These are phyloP conservation scores for Palloptera scutellata DNA, from an alignment of 2,888 invertebrate genomes.

Conservation along the genomic window DNA sequence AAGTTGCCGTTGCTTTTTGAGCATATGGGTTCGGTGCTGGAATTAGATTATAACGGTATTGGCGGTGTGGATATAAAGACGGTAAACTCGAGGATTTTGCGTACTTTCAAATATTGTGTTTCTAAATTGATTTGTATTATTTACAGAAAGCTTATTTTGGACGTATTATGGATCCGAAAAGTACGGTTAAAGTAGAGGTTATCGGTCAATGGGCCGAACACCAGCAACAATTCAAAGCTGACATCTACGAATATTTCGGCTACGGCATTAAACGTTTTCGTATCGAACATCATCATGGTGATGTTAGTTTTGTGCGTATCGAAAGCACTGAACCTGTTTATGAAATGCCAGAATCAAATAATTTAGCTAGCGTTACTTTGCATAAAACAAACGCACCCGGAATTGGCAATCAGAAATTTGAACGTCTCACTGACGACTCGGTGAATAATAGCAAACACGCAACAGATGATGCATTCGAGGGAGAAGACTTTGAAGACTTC, in stretches of 20 bases:
- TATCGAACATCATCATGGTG: conserved; percentile 44
- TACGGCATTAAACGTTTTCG: conserved; percentile 50
- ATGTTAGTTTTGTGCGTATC: conserved; percentile 50
- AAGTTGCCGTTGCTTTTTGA: conserved; percentile 53
- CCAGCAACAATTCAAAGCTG: conserved; percentile 51
- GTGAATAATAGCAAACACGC: conserved; percentile 28
- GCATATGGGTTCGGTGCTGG: conserved; percentile 51
- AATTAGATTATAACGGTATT: conserved; percentile 50
- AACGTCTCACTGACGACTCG: conserved; percentile 29
- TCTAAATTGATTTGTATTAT: background rate
- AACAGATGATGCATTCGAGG: conserved; percentile 34
- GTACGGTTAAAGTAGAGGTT: conserved; percentile 53
- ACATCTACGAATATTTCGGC: conserved; percentile 57
- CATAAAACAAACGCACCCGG: conserved; percentile 29
- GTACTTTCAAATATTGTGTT: background rate
- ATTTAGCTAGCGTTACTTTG: conserved; percentile 43
- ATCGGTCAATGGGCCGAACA: conserved; percentile 59
- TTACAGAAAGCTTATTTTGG: conserved; percentile 54
- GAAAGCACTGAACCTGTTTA: conserved; percentile 56
- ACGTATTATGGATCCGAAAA: conserved; percentile 53
- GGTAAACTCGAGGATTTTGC: conserved; percentile 31
- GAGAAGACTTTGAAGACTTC: conserved; percentile 19
- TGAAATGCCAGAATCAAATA: conserved; percentile 49
- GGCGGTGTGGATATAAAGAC: conserved; percentile 53
- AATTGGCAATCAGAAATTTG: conserved; percentile 33